Conservation (phyloP, 2,888 invertebrate genomes). For the Octodonta nipae region DNA sequence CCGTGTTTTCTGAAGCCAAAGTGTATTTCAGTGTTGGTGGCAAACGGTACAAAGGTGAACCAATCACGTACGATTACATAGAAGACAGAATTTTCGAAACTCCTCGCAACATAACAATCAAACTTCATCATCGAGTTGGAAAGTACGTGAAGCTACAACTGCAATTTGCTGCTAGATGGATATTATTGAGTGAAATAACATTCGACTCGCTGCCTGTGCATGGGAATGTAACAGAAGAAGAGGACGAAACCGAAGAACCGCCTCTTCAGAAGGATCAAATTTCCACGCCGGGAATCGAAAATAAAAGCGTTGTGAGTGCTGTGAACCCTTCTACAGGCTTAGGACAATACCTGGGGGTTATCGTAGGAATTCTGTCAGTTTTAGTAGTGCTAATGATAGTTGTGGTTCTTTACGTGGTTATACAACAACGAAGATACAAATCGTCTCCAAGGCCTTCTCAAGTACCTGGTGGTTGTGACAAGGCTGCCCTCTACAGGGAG, state of each 20-base stretch:
- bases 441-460: slow-evolving; percentile 25
- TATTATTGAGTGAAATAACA: slow-evolving; percentile 78
- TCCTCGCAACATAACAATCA: slow-evolving; percentile 69
- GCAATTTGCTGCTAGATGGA: slow-evolving; percentile 71
- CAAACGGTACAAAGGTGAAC: slow-evolving; percentile 60
- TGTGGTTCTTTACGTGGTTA: slow-evolving; percentile 30
- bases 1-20: slow-evolving; percentile 69
- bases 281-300: slow-evolving; percentile 17
- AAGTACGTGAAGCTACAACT: slow-evolving; percentile 66
- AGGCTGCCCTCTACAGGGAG: slow-evolving; percentile 32
- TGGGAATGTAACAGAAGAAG: slow-evolving; percentile 32
- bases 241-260: slow-evolving; percentile 19
- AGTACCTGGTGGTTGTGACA: slow-evolving; percentile 31
- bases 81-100: slow-evolving; percentile 68
- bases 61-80: slow-evolving; percentile 57
- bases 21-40: slow-evolving; percentile 74
- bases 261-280: slow-evolving; percentile 24
- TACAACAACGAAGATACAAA: slow-evolving; percentile 31
- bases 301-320: slow-evolving; percentile 30
- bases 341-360: slow-evolving; percentile 32
- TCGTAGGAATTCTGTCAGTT: slow-evolving; percentile 32
- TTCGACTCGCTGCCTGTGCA: slow-evolving; percentile 53
- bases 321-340: slow-evolving; percentile 29
- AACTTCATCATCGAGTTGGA: slow-evolving; percentile 68
- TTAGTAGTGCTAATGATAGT: slow-evolving; percentile 30